Base-by-base conservation (phyloP, 2,888 invertebrate species). In the Stomorhina lunata region DNA sequence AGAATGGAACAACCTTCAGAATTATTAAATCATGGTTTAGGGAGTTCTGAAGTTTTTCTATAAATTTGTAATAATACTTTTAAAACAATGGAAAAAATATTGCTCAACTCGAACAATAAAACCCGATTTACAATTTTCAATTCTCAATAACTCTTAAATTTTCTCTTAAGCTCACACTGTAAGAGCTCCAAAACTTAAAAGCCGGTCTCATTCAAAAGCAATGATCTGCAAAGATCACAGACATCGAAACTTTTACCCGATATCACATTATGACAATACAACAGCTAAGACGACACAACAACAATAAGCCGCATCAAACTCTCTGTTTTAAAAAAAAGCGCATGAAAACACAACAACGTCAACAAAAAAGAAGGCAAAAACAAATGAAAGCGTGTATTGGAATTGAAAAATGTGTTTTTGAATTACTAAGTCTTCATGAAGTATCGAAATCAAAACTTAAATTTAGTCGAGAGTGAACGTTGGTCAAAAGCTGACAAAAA, bases 391-490 rank as follows among this genome's bases (percentile, higher is more conserved):
- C 69, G 45, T 61, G 55, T 63, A 75, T 69, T 69, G 68, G 48
- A 65, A 75, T 69, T 63, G 3, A 65, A 76, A 66, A 76, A 77
- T 53, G 69, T 69, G 72, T 71, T 48, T 69, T 69, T 53, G 80
- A 63, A 57, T 77, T 68, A 73, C 61, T 72, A 75, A 82, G 82
- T 82, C 82, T 82, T 82, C 75, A 79, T 69, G 75, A 66, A 71
- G 79, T 75, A 79, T 71, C 79, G 71, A 76, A 82, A 82, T 71
- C 71, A 71, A 82, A 79, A 82, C 55, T 75, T 12, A 75, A 45
- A 79, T 76, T 79, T 76, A 82, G 82, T 82, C 69, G 75, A 71
- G 75, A 82, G 79, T 55, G 71, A 79, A 79, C 79, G 75, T 79
- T 79, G 75, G 66, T 66, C 71, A 66, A 69, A 66, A 61, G 79